Conservation (phyloP, 1,140 invertebrate genomes). For the Gryon sp. region DNA sequence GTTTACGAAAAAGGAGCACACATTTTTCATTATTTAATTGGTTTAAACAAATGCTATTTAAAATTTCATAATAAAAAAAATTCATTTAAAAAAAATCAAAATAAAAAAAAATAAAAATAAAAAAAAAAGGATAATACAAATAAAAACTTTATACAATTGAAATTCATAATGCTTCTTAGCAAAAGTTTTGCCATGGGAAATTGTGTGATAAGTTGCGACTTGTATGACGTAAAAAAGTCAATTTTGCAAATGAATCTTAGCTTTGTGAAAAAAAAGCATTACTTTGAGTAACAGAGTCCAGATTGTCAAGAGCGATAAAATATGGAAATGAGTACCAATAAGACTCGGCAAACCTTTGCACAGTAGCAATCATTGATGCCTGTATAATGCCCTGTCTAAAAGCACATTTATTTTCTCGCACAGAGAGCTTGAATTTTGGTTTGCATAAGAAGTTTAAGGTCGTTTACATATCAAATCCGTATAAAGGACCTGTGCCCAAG, state of each 20-base stretch:
- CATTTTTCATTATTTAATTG: too few species aligned
- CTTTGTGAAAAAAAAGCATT: constrained; percentile 21
- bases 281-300: constrained; percentile 19
- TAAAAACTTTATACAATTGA: too few species aligned
- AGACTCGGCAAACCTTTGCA: constrained; percentile 43
- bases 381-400: constrained; percentile 48
- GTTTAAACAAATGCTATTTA: too few species aligned
- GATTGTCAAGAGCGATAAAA: constrained; percentile 40
- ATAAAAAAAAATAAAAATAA: too few species aligned
- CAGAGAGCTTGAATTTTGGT: constrained; percentile 54
- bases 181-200: too few species aligned
- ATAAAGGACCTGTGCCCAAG: constrained; percentile 26
- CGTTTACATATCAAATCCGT: constrained; percentile 64
- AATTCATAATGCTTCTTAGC: too few species aligned
- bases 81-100: too few species aligned
- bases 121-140: too few species aligned
- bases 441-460: constrained; percentile 65
- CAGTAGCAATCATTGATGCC: constrained; percentile 41
- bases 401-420: constrained; percentile 49
- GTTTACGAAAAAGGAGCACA: too few species aligned
- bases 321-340: constrained; percentile 50
- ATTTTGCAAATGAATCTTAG: constrained; percentile 24
- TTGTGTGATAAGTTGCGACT: too few species aligned
- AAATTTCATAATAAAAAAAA: too few species aligned
- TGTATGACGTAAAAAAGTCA: constrained; percentile 20